Base-by-base conservation (phyloP, 2,888 invertebrate genomes). In the Eupithecia insigniata region DNA sequence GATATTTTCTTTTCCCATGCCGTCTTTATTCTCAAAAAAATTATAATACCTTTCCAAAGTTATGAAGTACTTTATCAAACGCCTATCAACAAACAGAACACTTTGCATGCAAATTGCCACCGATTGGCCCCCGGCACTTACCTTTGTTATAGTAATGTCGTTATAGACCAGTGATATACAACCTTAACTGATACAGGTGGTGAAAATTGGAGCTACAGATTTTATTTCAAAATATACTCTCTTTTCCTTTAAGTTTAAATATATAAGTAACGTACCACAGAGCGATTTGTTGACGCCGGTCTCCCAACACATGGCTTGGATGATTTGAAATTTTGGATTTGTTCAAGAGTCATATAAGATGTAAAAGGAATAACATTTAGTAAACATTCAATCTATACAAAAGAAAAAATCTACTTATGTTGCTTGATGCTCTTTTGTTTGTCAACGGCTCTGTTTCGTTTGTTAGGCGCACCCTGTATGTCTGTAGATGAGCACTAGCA, bases 91-190 rank as follows among this genome's bases (percentile, higher is more conserved):
- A 55, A 55, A 55, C 55, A 55, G 55, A 55, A 26, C 55, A 55
- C 55, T 55, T 55, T 55, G 55, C 55, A 55, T 60, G 60, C 30
- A 60, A 60, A 60, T 60, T 1, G 60, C 60, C 30, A 60, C 60
- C 55, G 55, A 22, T 30, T 60, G 18, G 60, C 60, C 30, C 60
- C 60, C 60, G 60, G 60, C 60, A 60, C 60, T 60, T 60, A 60
- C 60, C 60, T 60, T 60, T 60, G 60, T 60, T 60, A 30, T 18
- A 30, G 28, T 60, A 60, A 30, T 18, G 60, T 60, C 30, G 60
- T 60, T 60, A 60, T 60, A 60, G 60, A 60, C 60, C 30, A 60
- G 60, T 55, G 12, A 26, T 22, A 26, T 55, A 26, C 55, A 55
- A 55, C 22, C 26, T 55, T 55, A 55, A 55, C 55, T 55, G n/a